Conservation (phyloP, 2,888 invertebrate species). For the Cordylochernes scorpioides region DNA sequence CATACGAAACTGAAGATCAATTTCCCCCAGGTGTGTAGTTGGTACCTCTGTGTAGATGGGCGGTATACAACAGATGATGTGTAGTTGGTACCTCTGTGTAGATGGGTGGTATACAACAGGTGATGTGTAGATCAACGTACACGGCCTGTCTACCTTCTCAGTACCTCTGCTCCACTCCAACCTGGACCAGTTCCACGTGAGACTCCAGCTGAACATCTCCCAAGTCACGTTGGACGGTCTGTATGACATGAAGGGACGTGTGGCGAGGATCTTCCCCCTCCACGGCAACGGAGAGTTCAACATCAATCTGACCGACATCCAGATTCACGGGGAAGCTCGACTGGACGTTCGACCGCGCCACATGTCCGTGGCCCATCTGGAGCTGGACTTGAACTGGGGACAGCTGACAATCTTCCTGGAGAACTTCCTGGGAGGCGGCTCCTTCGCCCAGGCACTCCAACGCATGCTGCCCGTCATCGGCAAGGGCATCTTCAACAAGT, state of each 20-base stretch:
- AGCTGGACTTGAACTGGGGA: conserved; percentile 7
- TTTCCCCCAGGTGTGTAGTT: conserved; percentile 4
- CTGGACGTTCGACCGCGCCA: conserved; percentile 2
- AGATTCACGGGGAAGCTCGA: conserved; percentile 4
- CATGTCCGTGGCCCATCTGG: conserved; percentile 4
- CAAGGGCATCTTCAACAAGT: conserved; percentile 8
- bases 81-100: background rate
- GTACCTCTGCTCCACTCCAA: conserved; percentile 5
- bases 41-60: too few relatives aligned
- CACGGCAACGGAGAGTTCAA: conserved; percentile 7
- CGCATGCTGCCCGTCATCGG: conserved; percentile 5
- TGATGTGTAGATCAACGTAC: conserved; percentile 6
- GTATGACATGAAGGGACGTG: conserved; percentile 6
- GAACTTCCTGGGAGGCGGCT: conserved; percentile 10
- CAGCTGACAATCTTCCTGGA: conserved; percentile 4
- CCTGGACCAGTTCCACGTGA: conserved; percentile 6
- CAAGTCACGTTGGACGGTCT: conserved; percentile 3
- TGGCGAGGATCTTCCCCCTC: conserved; percentile 8
- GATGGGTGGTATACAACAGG: background rate
- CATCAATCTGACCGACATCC: conserved; percentile 6
- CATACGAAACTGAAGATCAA: conserved; percentile 4
- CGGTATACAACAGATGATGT: background rate
- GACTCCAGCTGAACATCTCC: conserved; percentile 5
- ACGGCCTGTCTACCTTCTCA: conserved; percentile 5
- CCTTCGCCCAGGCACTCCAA: conserved; percentile 6